Evolutionary conservation across 2,113 vertebrate genomes (phyloP), one percentile per base, ranked within the genome.

Genomic region (Phalacrocorax pelagicus): DNA sequence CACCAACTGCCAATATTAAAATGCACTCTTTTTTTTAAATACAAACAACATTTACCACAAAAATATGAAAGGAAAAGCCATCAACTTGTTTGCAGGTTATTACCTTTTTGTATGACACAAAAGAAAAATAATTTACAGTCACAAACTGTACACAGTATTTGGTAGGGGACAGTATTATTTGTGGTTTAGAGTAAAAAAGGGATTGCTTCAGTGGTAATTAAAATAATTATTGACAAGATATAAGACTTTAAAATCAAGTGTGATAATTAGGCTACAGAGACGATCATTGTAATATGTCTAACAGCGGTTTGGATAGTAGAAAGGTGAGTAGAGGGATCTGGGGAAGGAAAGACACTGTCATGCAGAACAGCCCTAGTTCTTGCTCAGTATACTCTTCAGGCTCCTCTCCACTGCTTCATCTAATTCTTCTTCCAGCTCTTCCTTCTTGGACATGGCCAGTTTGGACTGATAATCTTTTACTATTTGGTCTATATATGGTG

Each of bases 361-460:
- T 98, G 98, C 98, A 98, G 96, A 96, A 72, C 85, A 95, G 96
- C 77, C 10, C 92, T 99, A 98, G 97, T 98, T 99, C 98, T 99
- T 99, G 97, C 98, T 99, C 95, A 99, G 98, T 98, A 99, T 98
- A 96, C 99, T 99, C 93, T 99, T 99, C 94, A 99, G 98, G 97
- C 99, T 99, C 97, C 99, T 98, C 97, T 99, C 99, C 91, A 99
- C 99, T 2, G 99, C 99, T 97, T 99, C 99, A 15, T 99, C 99
- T 88, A 99, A 96, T 97, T 99, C 99, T 87, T 99, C 99, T 97
- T 99, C 99, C 94, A 99, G 97, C 98, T 99, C 99, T 85, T 99
- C 99, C 97, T 99, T 99, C 98, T 99, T 99, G 95, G 99, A 99
- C 99, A 99, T 99, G 92, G 99, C 99, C 92, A 99, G 98, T 98